Conservation (phyloP, 2,888 invertebrate species). For the Hirtodrosophila histrioides region DNA sequence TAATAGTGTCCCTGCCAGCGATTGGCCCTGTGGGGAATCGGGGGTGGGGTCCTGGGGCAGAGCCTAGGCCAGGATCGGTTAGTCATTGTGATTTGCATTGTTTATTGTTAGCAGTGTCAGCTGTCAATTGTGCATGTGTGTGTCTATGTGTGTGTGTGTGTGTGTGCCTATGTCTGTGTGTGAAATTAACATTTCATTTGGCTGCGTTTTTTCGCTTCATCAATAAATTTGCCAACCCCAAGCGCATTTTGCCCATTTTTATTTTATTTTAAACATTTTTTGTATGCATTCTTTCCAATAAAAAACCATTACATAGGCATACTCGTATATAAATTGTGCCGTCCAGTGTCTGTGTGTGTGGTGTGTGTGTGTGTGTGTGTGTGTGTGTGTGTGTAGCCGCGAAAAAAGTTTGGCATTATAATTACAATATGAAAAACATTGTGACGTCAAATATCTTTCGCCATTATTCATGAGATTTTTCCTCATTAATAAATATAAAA, state of each 20-base stretch:
- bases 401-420: slow-evolving; percentile 67
- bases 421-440: slow-evolving; percentile 65
- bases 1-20: slow-evolving; percentile 12
- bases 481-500: slow-evolving; percentile 22
- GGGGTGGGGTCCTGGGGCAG: background rate
- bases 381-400: slow-evolving; percentile 27
- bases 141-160: background rate
- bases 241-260: slow-evolving; percentile 12
- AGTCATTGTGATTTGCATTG: slow-evolving; percentile 62
- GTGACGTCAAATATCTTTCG: slow-evolving; percentile 71
- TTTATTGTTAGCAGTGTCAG: slow-evolving; percentile 68
- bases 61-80: slow-evolving; percentile 44
- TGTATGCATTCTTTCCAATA: slow-evolving; percentile 55
- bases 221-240: slow-evolving; percentile 68
- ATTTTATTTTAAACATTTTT: slow-evolving; percentile 15
- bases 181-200: slow-evolving; percentile 79
- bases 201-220: slow-evolving; percentile 67
- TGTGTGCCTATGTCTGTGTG: slow-evolving; percentile 2
- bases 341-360: slow-evolving; percentile 9
- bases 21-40: no score
- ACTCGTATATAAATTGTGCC: slow-evolving; percentile 54
- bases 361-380: slow-evolving; percentile 32
- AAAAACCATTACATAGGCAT: slow-evolving; percentile 75
- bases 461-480: slow-evolving; percentile 69
- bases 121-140: slow-evolving; percentile 47